phyloP scores from a whole-genome alignment of 2,113 vertebrate species.

The Anser cygnoides region DNA sequence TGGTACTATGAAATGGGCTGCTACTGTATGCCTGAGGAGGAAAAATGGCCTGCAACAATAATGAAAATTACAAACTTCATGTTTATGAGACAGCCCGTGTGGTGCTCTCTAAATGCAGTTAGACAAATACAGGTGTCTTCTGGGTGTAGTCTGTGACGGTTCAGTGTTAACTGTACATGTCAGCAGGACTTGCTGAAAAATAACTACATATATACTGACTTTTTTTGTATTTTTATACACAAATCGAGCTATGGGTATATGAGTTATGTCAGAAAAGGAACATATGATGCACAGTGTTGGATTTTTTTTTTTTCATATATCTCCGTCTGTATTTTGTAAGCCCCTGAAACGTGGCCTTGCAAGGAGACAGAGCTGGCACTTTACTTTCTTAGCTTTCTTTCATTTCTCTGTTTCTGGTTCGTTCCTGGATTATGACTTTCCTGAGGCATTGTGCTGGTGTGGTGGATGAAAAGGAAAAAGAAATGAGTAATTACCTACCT shows the following conservation, averaged over 20 bases:
- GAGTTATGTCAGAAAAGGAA: neutral
- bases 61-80: neutral
- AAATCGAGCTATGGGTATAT: neutral
- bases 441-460: neutral
- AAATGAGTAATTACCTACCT: conserved; percentile 1
- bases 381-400: neutral
- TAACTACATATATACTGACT: neutral
- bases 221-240: neutral
- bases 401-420: neutral
- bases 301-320: neutral
- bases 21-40: neutral
- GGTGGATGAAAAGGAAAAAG: neutral
- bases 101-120: neutral
- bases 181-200: neutral
- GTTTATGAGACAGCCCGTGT: neutral
- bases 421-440: conserved; percentile 2
- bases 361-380: neutral
- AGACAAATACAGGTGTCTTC: neutral
- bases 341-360: neutral
- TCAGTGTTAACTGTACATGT: neutral
- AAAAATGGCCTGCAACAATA: neutral
- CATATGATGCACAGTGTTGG: neutral
- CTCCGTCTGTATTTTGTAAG: neutral
- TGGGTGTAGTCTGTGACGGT: neutral
- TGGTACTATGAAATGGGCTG: neutral